A percentile compares a stretch with the other conserved stretches of the same genome.
phyloP scores from a whole-genome alignment of 2,888 invertebrate genomes.

The Cheilosia impressa region DNA sequence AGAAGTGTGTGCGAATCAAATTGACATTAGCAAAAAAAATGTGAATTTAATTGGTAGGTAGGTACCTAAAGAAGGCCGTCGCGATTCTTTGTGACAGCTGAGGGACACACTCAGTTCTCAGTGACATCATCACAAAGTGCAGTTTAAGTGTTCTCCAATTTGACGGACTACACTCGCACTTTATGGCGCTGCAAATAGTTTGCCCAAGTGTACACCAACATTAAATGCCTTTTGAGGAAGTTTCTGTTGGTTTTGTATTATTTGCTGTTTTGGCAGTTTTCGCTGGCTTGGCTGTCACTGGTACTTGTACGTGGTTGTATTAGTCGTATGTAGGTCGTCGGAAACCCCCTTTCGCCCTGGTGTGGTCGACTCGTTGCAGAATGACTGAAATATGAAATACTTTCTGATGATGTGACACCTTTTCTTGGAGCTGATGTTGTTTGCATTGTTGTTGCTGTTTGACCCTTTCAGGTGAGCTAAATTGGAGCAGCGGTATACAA shows the following conservation, averaged over 20 bases:
- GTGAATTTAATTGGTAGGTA: conserved; percentile 46
- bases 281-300: conserved; percentile 2
- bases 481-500: conserved; percentile 51
- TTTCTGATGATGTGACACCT: conserved; percentile 69
- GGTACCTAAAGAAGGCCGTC: not conserved
- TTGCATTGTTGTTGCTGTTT: conserved; percentile 35
- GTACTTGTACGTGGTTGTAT: not conserved
- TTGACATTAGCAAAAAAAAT: conserved; percentile 54
- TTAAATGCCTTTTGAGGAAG: conserved; percentile 7
- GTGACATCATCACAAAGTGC: conserved; percentile 50
- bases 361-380: conserved; percentile 24
- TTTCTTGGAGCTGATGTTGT: conserved; percentile 42
- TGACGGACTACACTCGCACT: not conserved
- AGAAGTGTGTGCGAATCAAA: conserved; percentile 17
- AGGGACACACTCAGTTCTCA: too few relatives aligned
- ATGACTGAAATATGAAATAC: conserved; percentile 24
- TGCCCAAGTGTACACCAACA: not conserved
- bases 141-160: conserved; percentile 25
- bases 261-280: conserved; percentile 49
- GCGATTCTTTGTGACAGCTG: conserved; percentile 10
- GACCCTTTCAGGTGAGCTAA: conserved; percentile 66
- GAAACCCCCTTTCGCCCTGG: conserved; percentile 27
- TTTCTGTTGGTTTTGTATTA: conserved; percentile 5
- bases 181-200: conserved; percentile 19
- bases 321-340: conserved; percentile 41